A percentile compares a stretch with the other conserved stretches of the same genome.
phyloP scores from a whole-genome alignment of 2,797 vertebrate genomes.

The Ispidina lecontei region DNA sequence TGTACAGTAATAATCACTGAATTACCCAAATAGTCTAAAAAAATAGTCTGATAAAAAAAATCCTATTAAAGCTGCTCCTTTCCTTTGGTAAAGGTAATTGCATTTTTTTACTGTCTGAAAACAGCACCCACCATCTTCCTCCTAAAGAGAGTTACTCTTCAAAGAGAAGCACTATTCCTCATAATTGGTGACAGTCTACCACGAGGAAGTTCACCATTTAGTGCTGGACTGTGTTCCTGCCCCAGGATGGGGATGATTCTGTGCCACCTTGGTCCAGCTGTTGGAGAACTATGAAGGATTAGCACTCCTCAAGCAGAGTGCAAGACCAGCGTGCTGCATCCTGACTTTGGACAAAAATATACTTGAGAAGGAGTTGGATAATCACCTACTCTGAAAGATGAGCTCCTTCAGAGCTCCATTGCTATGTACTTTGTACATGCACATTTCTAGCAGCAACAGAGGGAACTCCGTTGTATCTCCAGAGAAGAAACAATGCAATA shows the following conservation, averaged over 20 bases:
- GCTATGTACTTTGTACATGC: neutral
- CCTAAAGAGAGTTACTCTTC: neutral
- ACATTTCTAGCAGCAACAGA: neutral
- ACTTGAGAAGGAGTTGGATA: neutral
- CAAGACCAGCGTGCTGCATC: neutral
- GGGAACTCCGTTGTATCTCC: neutral
- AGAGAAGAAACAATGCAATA: neutral
- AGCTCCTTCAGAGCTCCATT: neutral
- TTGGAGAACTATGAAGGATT: neutral
- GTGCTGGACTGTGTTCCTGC: neutral
- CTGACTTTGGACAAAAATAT: neutral
- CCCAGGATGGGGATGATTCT: accelerated
- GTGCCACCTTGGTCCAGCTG: neutral
- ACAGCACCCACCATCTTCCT: neutral
- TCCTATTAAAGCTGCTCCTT: conserved; percentile 8
- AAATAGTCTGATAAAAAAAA: conserved; percentile 44
- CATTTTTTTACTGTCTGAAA: neutral
- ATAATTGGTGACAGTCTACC: neutral
- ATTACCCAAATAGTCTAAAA: conserved; percentile 57
- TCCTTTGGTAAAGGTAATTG: conserved; percentile 41
- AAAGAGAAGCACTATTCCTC: neutral
- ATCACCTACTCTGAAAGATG: neutral
- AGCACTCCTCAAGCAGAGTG: neutral
- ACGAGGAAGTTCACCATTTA: neutral
- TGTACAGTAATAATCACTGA: conserved; percentile 46